Conservation (phyloP, 2,888 invertebrate genomes). For the Cephalotes varians region DNA sequence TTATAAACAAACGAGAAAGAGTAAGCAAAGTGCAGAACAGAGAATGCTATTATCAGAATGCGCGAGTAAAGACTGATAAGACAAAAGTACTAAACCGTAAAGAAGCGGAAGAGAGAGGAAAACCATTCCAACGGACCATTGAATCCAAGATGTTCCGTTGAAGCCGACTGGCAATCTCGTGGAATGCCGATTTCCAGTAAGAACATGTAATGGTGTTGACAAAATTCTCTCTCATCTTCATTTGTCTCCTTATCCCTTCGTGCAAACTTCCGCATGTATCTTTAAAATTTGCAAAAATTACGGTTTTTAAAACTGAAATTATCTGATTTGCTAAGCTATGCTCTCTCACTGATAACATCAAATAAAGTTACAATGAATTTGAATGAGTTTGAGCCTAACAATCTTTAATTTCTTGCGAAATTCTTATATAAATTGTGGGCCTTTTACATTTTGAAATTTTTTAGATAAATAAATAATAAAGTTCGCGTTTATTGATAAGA, state of each 20-base stretch:
- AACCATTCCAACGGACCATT: slow-evolving; percentile 68
- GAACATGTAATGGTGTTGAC: slow-evolving; percentile 71
- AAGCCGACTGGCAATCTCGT: slow-evolving; percentile 54
- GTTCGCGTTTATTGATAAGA: neutral
- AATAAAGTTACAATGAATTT: slow-evolving; percentile 29
- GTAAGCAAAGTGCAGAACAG: slow-evolving; percentile 11
- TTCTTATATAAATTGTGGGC: neutral
- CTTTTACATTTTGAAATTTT: neutral
- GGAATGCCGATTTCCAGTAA: slow-evolving; percentile 69
- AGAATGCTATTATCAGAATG: slow-evolving; percentile 62
- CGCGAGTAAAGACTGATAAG: slow-evolving; percentile 67
- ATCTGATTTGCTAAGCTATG: slow-evolving; percentile 59
- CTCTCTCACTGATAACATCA: slow-evolving; percentile 32
- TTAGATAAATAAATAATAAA: slow-evolving; percentile 4
- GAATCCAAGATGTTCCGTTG: slow-evolving; percentile 70
- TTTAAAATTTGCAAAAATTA: slow-evolving; percentile 71
- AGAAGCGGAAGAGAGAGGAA: slow-evolving; percentile 24
- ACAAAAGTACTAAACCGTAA: slow-evolving; percentile 68
- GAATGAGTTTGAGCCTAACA: neutral
- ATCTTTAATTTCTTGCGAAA: neutral
- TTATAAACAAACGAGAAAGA: neutral
- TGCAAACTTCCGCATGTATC: slow-evolving; percentile 34
- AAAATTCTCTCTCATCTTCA: slow-evolving; percentile 29
- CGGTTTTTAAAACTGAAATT: slow-evolving; percentile 64
- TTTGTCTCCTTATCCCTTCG: neutral